Evolutionary conservation across 2,113 vertebrate genomes (phyloP), one percentile per base, ranked within the genome.

Genomic region (Vireo altiloquus): DNA sequence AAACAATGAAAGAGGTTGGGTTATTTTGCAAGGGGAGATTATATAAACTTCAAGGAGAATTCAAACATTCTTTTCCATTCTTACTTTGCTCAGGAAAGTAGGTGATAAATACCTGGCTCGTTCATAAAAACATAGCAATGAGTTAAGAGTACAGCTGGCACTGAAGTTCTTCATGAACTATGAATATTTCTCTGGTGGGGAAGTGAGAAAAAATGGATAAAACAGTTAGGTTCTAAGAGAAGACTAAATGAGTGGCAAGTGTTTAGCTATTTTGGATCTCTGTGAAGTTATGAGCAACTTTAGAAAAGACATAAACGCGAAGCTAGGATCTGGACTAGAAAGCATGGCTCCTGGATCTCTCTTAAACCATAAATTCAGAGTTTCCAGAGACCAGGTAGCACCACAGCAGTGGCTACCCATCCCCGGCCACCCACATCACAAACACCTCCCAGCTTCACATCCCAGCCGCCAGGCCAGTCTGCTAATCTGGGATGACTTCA

Each of bases 401-500:
- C 8, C 46, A 70, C 7, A 42, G 72, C 44, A 61, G 74, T 15
- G 31, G 53, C 39, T 69, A 25, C 40, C 28, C 60, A 35, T 28
- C 35, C 37, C 57, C 52, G 89, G 89, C 74, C 56, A 87, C 77
- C 63, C 87, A 71, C 52, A 84, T n/a, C 39, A 74, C 91, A 83
- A 61, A 68, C 69, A 54, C 52, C 69, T 78, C 77, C 39, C 68
- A 86, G 42, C 66, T 53, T 37, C 76, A 53, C 25, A 30, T 53
- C 54, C 46, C 78, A 46, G 42, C 40, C 15, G 2, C 30, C 18
- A 70, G 77, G 40, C 54, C 83, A 33, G 44, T 3, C 64, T 63
- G 70, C 74, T 82, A 71, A 77, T 78, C 81, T 71, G 35, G 24
- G 42, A 22, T 13, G 54, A 96, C 91, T 95, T 96, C 94, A 96